Base-by-base conservation (phyloP, 2,888 invertebrate genomes). In the Andricus curvator region DNA sequence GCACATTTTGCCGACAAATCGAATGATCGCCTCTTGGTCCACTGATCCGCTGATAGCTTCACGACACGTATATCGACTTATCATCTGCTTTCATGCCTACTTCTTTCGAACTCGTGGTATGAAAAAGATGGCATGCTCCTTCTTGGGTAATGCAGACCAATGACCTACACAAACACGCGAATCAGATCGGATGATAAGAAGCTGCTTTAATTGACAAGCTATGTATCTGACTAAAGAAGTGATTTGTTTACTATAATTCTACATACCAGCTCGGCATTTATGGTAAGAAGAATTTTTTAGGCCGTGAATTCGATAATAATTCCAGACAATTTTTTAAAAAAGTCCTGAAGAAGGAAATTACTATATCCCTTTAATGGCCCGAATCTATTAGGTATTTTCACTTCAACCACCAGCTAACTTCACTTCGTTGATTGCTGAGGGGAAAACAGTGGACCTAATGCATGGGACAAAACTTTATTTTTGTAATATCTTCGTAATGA, bases 1-100 rank as follows among this genome's bases (percentile, higher is more conserved):
- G 51, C 33, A 51, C 74, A 74, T 74, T 74, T 74, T 74, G 74
- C 74, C 74, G 74, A 74, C 74, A 74, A 74, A 56, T 74, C 56
- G 56, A 29, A 62, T 11, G 62, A 25, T 62, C 62, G 4, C 25
- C 62, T 74, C 56, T 51, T 51, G 56, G 48, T n/a, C 56, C 74
- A 33, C 33, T 51, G 56, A 56, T 56, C 51, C 70, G 51, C 51
- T 70, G 33, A 74, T 56, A 74, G 74, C 29, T 62, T 25, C 25
- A 25, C 62, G 62, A 25, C 25, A 62, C 25, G 62, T 62, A 62
- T 62, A 25, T 62, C 74, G 48, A 74, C 74, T 74, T 74, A 74
- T 74, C 70, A 74, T 74, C 56, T 56, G 56, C 74, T 56, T n/a
- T 20, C 74, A 56, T 56, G 74, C 15, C 15, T 25, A 25, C 62